Conservation (phyloP, 2,888 invertebrate genomes). For the Lithophane socia region DNA sequence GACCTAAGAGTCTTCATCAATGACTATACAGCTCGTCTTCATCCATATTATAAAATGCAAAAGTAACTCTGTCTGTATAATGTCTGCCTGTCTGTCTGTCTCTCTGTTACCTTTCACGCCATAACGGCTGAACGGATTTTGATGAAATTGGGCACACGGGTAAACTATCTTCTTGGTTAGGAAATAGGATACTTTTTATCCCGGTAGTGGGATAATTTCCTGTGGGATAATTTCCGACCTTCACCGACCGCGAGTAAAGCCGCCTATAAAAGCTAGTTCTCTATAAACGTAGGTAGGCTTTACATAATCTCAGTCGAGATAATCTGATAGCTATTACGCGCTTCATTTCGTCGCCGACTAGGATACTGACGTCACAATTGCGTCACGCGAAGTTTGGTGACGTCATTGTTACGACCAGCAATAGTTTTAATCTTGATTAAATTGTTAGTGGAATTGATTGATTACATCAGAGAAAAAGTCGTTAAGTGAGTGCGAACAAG, state of each 20-base stretch:
- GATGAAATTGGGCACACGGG: no score
- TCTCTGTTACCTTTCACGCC: no score
- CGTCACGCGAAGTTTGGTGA: conserved; percentile 34
- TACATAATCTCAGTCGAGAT: conserved; percentile 35
- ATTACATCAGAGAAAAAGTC: background rate
- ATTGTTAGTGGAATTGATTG: conserved; percentile 13
- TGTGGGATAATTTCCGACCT: no score
- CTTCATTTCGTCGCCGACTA: background rate
- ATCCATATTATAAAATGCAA: no score
- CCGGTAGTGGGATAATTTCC: no score
- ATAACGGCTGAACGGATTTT: no score
- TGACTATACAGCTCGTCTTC: background rate
- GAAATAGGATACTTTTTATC: no score
- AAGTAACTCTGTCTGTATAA: no score
- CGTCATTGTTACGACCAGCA: conserved; percentile 35
- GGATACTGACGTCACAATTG: conserved; percentile 41
- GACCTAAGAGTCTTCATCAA: no score
- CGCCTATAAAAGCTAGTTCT: background rate
- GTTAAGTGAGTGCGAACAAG: background rate
- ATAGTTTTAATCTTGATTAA: conserved; percentile 29
- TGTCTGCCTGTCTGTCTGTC: no score
- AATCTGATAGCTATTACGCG: conserved; percentile 11
- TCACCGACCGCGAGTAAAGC: background rate
- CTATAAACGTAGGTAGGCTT: conserved; percentile 13
- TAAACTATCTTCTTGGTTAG: no score